A percentile compares a stretch with the other conserved stretches of the same genome.
Evolutionary conservation across 2,797 vertebrate genomes (phyloP).

Genomic region (Kryptopterus vitreolus): DNA sequence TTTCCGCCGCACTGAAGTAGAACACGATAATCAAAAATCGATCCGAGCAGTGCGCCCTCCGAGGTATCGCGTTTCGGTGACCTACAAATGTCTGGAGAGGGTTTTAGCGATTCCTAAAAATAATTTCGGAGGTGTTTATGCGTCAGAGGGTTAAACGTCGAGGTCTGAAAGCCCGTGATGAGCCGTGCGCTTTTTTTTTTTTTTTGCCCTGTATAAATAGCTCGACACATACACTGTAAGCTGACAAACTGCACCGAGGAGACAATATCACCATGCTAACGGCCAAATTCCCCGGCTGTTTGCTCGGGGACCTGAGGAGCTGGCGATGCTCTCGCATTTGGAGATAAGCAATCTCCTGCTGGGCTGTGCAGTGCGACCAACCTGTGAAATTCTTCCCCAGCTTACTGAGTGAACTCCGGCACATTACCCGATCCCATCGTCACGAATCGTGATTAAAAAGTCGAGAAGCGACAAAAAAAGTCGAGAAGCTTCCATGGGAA

Average conservation of each 20-base stretch:
- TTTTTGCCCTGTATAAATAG: constrained; percentile 72
- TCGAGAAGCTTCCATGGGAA: background rate
- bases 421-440: constrained; percentile 19
- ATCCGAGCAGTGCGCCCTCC: no score
- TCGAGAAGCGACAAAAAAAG: background rate
- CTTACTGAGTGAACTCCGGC: constrained; percentile 49
- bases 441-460: background rate
- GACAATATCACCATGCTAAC: constrained; percentile 67
- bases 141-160: background rate
- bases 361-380: constrained; percentile 31
- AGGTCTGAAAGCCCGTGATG: constrained; percentile 16
- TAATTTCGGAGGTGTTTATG: constrained; percentile 20
- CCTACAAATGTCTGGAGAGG: background rate
- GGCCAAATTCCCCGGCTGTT: constrained; percentile 66
- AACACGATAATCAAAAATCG: background rate
- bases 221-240: constrained; percentile 63
- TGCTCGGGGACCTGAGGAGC: constrained; percentile 68
- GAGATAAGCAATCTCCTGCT: constrained; percentile 36
- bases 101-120: constrained; percentile 34
- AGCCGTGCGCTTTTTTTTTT: constrained; percentile 47
- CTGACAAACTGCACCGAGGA: constrained; percentile 67
- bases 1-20: background rate
- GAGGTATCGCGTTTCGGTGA: constrained; percentile 8
- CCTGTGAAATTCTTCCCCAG: constrained; percentile 13
- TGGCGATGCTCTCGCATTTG: constrained; percentile 65